Evolutionary conservation across 2,797 vertebrate genomes (phyloP), one percentile per base, ranked within the genome.

Genomic region (Urocyon cinereoargenteus): DNA sequence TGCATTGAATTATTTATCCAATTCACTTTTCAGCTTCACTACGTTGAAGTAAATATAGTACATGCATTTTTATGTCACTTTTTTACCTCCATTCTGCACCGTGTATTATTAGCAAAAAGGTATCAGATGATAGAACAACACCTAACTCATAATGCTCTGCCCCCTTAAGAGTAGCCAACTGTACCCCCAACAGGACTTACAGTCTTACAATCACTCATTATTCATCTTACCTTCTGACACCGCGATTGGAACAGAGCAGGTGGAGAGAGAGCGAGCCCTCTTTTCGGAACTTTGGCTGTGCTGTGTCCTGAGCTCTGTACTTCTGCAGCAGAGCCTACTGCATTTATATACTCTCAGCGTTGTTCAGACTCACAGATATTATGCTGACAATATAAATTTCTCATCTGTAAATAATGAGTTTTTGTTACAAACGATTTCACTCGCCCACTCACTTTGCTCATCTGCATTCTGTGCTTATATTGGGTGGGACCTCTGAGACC

Each of bases 341-440:
- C 97, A 97, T 98, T 98, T 99, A 99, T 99, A 98, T 84, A 97
- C 96, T 98, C 98, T 98, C 98, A 98, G 98, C 97, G 98, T 98
- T 98, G 91, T 66, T 98, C 92, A 97, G 95, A 34, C 92, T 91
- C 93, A 22, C 79, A 98, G 95, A 98, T 94, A 97, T 95, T 97
- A 95, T 0, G 96, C 97, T 98, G 98, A 98, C 98, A 98, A 96
- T 98, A 98, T 98, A 98, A 98, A 98, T 98, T 98, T 98, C 91
- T 98, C 97, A 98, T 97, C 98, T 98, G 98, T 97, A 98, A 98
- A 97, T 98, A 98, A 98, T 97, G 86, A 61, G 96, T 34, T 97
- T 97, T 97, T 97, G 95, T 98, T 92, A 97, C 98, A 97, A 97
- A 90, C 59, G 96, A 97, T 96, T 98, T 97, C 97, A 97, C 95